A percentile compares a stretch with the other conserved stretches of the same genome.
phyloP scores from a whole-genome alignment of 2,113 vertebrate species.

The Odobenus rosmarus region DNA sequence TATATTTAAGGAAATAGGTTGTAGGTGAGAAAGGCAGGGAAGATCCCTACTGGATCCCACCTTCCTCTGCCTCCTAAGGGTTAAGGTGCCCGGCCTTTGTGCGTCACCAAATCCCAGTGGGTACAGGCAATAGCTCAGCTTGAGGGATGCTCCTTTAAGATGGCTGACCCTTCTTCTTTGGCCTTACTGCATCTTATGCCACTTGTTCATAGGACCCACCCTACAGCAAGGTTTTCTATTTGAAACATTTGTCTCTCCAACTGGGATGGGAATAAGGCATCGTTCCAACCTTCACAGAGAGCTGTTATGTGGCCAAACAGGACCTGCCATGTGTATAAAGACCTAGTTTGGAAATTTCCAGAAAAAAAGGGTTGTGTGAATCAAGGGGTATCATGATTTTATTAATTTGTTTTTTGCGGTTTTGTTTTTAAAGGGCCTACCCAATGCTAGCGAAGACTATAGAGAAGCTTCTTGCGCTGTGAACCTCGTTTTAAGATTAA shows the following conservation, averaged over 20 bases:
- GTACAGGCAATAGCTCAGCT: not conserved
- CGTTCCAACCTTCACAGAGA: not conserved
- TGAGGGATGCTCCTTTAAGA: not conserved
- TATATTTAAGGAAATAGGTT: not conserved
- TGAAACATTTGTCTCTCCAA: not conserved
- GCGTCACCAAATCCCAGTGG: not conserved
- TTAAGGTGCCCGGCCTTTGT: not conserved
- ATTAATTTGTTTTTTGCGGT: slow-evolving; percentile 19
- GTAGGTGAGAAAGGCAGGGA: not conserved
- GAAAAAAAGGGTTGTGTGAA: not conserved
- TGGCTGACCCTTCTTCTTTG: not conserved
- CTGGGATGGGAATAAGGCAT: not conserved
- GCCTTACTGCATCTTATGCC: not conserved
- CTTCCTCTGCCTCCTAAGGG: not conserved
- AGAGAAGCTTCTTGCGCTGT: slow-evolving; percentile 90
- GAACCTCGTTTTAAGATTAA: slow-evolving; percentile 98
- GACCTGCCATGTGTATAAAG: not conserved
- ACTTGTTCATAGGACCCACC: not conserved
- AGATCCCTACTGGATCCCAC: not conserved
- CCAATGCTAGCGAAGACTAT: slow-evolving; percentile 87
- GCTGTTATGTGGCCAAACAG: not conserved
- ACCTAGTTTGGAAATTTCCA: slow-evolving; percentile 11
- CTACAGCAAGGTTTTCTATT: not conserved
- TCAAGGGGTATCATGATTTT: not conserved
- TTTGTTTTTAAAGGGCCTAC: slow-evolving; percentile 88